These are phyloP conservation scores for Emys orbicularis DNA, from an alignment of 2,797 vertebrate species.

Conservation along the genomic window DNA sequence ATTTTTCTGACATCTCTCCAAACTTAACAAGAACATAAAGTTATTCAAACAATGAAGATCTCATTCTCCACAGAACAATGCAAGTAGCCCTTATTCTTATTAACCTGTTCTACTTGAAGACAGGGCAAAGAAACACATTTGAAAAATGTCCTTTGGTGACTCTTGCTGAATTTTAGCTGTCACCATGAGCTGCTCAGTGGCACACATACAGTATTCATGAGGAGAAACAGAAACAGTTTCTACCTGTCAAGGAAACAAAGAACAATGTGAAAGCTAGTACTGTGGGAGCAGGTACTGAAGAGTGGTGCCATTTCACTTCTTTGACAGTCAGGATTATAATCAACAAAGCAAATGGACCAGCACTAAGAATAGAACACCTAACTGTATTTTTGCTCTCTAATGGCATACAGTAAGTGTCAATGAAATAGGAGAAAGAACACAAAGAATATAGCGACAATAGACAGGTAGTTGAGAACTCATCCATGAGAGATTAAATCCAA, in stretches of 20 bases:
- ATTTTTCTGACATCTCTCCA: background rate
- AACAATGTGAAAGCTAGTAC: slow-evolving; percentile 30
- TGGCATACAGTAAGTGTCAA: background rate
- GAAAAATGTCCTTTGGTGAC: background rate
- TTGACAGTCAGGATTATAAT: slow-evolving; percentile 69
- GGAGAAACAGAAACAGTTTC: slow-evolving; percentile 54
- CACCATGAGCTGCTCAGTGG: background rate
- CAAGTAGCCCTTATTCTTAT: slow-evolving; percentile 18
- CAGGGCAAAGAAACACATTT: slow-evolving; percentile 50
- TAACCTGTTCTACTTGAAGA: slow-evolving; percentile 32
- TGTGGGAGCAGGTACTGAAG: background rate
- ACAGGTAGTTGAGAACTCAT: background rate
- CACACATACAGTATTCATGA: slow-evolving; percentile 51
- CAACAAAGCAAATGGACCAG: slow-evolving; percentile 59
- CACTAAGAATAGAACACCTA: slow-evolving; percentile 43
- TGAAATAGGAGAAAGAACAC: slow-evolving; percentile 21
- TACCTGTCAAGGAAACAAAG: slow-evolving; percentile 61
- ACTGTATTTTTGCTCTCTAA: slow-evolving; percentile 36
- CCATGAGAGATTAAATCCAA: slow-evolving; percentile 3
- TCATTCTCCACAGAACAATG: background rate
- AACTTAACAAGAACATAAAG: background rate
- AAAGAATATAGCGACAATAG: background rate
- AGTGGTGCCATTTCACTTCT: slow-evolving; percentile 56
- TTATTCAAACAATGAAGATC: slow-evolving; percentile 7
- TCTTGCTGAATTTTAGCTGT: slow-evolving; percentile 37